Conservation (phyloP, 2,113 vertebrate species). For the Crotalus horridus region DNA sequence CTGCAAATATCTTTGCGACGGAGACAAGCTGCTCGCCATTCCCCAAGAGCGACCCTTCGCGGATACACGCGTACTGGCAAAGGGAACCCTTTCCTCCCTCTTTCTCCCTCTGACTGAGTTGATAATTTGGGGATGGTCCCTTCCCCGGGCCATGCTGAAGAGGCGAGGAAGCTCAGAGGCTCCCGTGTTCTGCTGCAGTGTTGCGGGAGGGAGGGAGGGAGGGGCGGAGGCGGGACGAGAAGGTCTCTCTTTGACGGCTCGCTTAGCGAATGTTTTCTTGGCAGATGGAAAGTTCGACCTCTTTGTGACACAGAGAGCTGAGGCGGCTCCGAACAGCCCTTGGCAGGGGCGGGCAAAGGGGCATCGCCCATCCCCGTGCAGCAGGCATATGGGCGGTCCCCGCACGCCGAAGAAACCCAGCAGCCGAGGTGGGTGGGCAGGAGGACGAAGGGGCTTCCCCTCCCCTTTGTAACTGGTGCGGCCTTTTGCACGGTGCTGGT, state of each 20-base stretch:
- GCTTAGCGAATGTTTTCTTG: not conserved
- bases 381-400: not conserved
- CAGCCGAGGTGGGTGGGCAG: not conserved
- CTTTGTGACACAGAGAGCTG: not conserved
- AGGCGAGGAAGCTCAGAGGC: not conserved
- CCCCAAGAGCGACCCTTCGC: not conserved
- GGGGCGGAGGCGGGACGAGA: not conserved
- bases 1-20: not conserved
- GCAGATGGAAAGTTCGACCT: not conserved
- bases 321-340: not conserved
- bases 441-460: not conserved
- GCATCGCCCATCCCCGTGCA: not conserved
- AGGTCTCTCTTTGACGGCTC: not conserved
- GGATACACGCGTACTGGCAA: not conserved
- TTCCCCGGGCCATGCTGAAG: not conserved
- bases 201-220: not conserved
- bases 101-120: not conserved
- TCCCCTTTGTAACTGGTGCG: conserved; percentile 9
- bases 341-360: not conserved
- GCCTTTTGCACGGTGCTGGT: conserved; percentile 19
- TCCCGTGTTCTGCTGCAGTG: not conserved
- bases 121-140: not conserved
- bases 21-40: not conserved
- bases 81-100: not conserved
- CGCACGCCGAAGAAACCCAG: not conserved